phyloP scores from a whole-genome alignment of 2,888 invertebrate species.

The Agonopterix heracliana region DNA sequence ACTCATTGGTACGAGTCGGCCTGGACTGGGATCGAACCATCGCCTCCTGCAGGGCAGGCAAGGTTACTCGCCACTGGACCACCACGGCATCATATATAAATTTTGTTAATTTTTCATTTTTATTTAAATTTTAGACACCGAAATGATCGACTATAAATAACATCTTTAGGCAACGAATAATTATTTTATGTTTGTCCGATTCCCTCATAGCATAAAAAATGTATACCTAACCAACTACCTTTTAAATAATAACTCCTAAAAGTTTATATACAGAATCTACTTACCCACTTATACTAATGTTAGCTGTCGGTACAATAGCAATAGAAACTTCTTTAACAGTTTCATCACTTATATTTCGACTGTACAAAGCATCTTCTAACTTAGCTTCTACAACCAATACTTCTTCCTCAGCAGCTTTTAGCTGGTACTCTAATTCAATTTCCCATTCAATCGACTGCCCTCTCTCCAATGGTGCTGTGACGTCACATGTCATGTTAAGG shows the following conservation, averaged over 20 bases:
- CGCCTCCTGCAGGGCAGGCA: no score
- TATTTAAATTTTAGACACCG: no score
- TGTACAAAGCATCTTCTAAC: slow-evolving; percentile 41
- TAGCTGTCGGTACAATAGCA: slow-evolving; percentile 35
- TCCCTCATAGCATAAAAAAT: neutral
- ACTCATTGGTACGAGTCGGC: no score
- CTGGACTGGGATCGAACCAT: no score
- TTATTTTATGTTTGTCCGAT: no score
- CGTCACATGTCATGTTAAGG: slow-evolving; percentile 40
- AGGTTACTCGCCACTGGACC: no score
- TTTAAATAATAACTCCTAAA: neutral
- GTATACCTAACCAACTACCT: neutral
- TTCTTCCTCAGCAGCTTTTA: slow-evolving; percentile 26
- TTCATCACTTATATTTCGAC: slow-evolving; percentile 36
- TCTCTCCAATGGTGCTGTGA: slow-evolving; percentile 50
- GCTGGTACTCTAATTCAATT: slow-evolving; percentile 53
- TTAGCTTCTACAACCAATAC: slow-evolving; percentile 33
- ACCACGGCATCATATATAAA: no score
- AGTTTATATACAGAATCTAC: neutral
- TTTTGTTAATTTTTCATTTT: no score
- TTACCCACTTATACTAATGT: slow-evolving; percentile 47
- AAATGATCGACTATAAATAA: no score
- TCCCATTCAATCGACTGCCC: slow-evolving; percentile 40
- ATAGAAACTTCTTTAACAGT: slow-evolving; percentile 29
- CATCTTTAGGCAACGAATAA: no score